Evolutionary conservation across 1,140 invertebrate species (phyloP), one percentile per base, ranked within the genome.

Genomic region (Caenorhabditis remanei): DNA sequence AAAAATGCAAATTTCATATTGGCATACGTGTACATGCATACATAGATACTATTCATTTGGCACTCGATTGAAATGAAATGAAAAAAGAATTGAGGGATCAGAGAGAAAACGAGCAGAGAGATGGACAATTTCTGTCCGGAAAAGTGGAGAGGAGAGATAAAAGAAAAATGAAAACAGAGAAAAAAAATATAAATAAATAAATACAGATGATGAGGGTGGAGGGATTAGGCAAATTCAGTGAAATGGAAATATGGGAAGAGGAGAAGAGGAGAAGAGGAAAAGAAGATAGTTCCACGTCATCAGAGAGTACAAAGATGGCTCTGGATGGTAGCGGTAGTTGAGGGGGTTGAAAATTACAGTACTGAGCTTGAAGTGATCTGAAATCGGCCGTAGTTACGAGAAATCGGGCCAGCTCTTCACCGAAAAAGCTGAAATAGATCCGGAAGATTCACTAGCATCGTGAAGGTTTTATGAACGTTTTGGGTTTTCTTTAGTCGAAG

Each of bases 211-310:
- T 19, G 61, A 65, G 61, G 61, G 61, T 71, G 65, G 65, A 71
- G 9, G 65, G 65, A 71, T 71, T 71, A 71, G 40, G 65, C 13
- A 46, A 46, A 71, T 71, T 71, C 7, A 71, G 65, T 24, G 56
- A 14, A 61, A 24, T 16, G 21, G 21, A 11, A 65, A 40, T 16
- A 43, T 71, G 24, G 32, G 2, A 32, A 46, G 6, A 19, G 65
- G 5, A 16, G 65, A 46, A 71, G 11, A 46, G 24, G 21, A 13
- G 5, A 21, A 21, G 24, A 63, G 32, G 32, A 14, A 32, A 32
- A 32, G 58, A n/a, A 32, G n/a, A 63, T 58, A n/a, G 9, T 13
- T 16, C 14, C 19, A 58, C 6, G 55, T 58, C 55, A 58, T 58
- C n/a, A 58, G 14, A 58, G 55, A n/a, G 32, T 32, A 32, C 32